Percentiles rank a stretch among this genome's conserved stretches.
phyloP scores from a whole-genome alignment of 2,888 invertebrate genomes.

The Reticulitermes lucifugus region DNA sequence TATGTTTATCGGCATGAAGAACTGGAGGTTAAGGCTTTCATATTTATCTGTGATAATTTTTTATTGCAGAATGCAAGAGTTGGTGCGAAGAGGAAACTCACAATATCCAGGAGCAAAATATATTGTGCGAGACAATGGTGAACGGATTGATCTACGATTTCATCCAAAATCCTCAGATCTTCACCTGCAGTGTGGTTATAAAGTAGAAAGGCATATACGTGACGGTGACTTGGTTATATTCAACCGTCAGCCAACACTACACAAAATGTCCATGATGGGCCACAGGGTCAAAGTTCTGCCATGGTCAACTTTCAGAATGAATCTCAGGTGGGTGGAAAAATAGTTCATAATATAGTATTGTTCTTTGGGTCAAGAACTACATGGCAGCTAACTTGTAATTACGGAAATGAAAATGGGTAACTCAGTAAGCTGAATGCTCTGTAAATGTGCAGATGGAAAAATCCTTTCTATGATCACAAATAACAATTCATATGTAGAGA shows the following conservation, averaged over 20 bases:
- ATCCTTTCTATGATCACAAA: no score
- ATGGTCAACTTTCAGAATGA: conserved; percentile 99
- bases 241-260: conserved; percentile 99
- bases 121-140: conserved; percentile 98
- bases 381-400: background rate
- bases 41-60: background rate
- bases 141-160: conserved; percentile 96
- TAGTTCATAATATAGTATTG: background rate
- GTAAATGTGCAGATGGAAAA: background rate
- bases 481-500: no score
- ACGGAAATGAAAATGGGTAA: background rate
- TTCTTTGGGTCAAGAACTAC: no score
- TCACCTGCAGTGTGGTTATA: conserved; percentile 95
- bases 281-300: conserved; percentile 97
- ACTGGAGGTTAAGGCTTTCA: no score
- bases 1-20: no score
- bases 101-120: conserved; percentile 99
- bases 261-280: conserved; percentile 99
- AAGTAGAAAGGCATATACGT: conserved; percentile 96
- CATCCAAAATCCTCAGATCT: conserved; percentile 98
- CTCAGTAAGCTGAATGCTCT: background rate
- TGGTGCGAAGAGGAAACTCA: conserved; percentile 96
- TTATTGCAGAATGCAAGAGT: conserved; percentile 78
- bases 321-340: conserved; percentile 72
- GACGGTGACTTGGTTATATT: conserved; percentile 99